These are phyloP conservation scores for Anguilla anguilla DNA, from an alignment of 2,797 vertebrate genomes.

Conservation along the genomic window DNA sequence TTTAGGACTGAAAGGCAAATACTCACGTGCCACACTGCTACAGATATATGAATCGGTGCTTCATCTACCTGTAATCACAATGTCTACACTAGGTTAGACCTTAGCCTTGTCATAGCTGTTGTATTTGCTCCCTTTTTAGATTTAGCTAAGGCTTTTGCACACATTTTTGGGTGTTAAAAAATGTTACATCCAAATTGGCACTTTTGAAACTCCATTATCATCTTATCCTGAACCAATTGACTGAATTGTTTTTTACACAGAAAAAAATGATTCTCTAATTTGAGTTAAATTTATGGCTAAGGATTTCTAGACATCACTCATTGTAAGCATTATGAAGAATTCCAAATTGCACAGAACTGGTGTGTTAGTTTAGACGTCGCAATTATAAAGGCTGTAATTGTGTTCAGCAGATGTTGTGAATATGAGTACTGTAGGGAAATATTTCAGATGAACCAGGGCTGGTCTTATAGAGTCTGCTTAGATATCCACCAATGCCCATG, in stretches of 20 bases:
- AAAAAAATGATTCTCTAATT: not conserved
- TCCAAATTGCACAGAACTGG: not conserved
- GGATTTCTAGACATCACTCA: not conserved
- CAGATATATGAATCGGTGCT: not conserved
- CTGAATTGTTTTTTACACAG: not conserved
- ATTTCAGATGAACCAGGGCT: not conserved
- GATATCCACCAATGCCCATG: constrained; percentile 7
- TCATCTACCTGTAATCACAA: not conserved
- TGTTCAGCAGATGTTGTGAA: not conserved
- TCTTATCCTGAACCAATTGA: not conserved
- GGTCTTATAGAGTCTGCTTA: constrained; percentile 30
- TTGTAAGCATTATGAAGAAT: not conserved
- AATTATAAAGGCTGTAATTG: not conserved
- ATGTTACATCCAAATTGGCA: not conserved
- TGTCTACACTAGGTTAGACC: not conserved
- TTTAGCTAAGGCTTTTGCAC: not conserved
- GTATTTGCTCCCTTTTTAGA: not conserved
- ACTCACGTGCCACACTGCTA: not conserved
- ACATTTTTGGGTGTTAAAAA: not conserved
- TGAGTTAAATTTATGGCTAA: not conserved
- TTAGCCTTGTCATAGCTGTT: not conserved
- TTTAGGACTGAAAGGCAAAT: not conserved
- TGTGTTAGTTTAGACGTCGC: not conserved
- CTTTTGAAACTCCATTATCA: not conserved
- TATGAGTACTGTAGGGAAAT: too few relatives aligned